These are phyloP conservation scores for Acleris literana DNA, from an alignment of 2,888 invertebrate genomes.

Conservation along the genomic window DNA sequence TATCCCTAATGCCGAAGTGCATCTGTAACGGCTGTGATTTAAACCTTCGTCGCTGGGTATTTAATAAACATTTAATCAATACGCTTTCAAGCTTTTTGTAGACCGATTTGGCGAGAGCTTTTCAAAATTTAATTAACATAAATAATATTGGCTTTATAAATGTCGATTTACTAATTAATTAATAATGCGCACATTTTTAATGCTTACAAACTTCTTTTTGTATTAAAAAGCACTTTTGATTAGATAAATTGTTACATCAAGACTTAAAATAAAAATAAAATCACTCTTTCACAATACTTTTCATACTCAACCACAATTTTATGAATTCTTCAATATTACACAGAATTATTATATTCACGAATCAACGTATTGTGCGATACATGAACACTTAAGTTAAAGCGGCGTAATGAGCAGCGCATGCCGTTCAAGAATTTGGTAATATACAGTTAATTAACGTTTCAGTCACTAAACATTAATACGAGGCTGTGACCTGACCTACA, in stretches of 20 bases:
- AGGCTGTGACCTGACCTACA: constrained; percentile 15
- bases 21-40: constrained; percentile 76
- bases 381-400: too few relatives aligned
- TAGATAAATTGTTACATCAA: not conserved
- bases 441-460: constrained; percentile 11
- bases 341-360: too few relatives aligned
- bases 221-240: constrained; percentile 21
- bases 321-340: too few relatives aligned
- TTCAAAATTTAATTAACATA: constrained; percentile 24
- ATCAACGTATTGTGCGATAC: too few relatives aligned
- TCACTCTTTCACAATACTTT: not conserved
- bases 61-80: constrained; percentile 47
- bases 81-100: constrained; percentile 55
- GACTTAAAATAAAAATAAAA: not conserved
- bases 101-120: constrained; percentile 48
- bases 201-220: constrained; percentile 20
- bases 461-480: constrained; percentile 9
- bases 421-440: not conserved
- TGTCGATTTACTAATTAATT: constrained; percentile 27
- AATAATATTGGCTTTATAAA: constrained; percentile 45
- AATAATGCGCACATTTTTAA: constrained; percentile 25
- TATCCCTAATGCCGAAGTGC: constrained; percentile 74
- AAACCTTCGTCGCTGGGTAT: constrained; percentile 75
- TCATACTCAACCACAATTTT: not conserved
- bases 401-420: not conserved